These are phyloP conservation scores for Drosophila persimilis DNA, from an alignment of 1,140 invertebrate species.

Conservation along the genomic window DNA sequence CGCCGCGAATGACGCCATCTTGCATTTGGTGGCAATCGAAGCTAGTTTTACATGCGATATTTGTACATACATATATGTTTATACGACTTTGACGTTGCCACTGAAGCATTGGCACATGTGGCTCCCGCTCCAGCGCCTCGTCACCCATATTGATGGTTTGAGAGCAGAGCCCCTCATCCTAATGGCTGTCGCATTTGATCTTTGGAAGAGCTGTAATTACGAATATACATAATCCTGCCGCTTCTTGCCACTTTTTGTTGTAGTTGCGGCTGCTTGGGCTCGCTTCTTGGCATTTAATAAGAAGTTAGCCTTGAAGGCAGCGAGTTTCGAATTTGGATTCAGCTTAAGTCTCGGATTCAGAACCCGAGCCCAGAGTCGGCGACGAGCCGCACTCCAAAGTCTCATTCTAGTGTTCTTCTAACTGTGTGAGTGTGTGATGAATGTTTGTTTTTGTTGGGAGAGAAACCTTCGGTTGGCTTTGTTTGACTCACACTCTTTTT, in stretches of 20 bases:
- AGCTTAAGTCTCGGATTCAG: conserved; percentile 29
- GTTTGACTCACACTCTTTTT: conserved; percentile 12
- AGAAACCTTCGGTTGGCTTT: conserved; percentile 14
- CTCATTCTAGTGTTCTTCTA: conserved; percentile 19
- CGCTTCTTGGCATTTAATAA: conserved; percentile 78
- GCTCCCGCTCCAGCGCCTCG: neutral
- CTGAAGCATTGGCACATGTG: conserved; percentile 36
- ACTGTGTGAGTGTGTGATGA: conserved; percentile 24
- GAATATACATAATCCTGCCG: conserved; percentile 43
- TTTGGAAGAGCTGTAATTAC: conserved; percentile 43
- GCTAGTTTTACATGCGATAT: conserved; percentile 46
- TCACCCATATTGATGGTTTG: no score
- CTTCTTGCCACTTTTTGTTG: conserved; percentile 35
- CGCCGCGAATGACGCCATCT: conserved; percentile 65
- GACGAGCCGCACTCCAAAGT: conserved; percentile 18
- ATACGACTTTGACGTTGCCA: conserved; percentile 7
- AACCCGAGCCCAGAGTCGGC: neutral
- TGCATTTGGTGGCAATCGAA: conserved; percentile 38
- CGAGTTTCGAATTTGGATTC: conserved; percentile 45
- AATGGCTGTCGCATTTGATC: conserved; percentile 11
- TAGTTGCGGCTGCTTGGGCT: conserved; percentile 34
- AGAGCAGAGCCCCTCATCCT: neutral
- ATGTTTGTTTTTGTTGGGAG: conserved; percentile 19
- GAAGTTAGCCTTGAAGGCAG: conserved; percentile 76
- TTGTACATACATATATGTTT: no score